Evolutionary conservation across 2,797 vertebrate genomes (phyloP), one percentile per base, ranked within the genome.

Genomic region (Myripristis jacobus): DNA sequence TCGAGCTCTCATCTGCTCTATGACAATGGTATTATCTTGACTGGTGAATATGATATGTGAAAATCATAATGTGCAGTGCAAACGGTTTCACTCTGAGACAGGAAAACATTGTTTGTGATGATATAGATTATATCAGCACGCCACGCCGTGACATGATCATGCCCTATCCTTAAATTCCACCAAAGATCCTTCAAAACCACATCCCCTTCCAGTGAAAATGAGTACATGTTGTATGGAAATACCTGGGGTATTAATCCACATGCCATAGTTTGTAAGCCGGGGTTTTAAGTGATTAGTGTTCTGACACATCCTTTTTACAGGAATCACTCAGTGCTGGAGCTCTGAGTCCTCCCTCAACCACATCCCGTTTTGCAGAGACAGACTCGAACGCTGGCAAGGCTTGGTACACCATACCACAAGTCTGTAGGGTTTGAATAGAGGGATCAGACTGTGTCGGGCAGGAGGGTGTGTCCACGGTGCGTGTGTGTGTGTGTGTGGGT

Each of bases 241-340:
- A 79, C 72, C 56, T 52, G 38, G 62, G 78, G 71, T 48, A 74
- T 88, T 82, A 77, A 75, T 87, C 53, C 73, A 67, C 73, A 85
- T 67, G 58, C 65, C 75, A 63, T 71, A 80, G 78, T 87, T 85
- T 89, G 88, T 86, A 82, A 84, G 76, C 87, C 51, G 74, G 43
- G 55, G 48, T 80, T 84, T 84, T 67, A 48, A 74, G 68, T 83
- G 85, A 90, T 91, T 83, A 81, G 75, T 57, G 69, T 65, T 82
- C 75, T 77, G 80, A 91, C 86, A 87, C 85, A 87, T 88, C 71
- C 66, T 73, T 87, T 31, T 89, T 81, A 87, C 78, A 91, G 81
- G 77, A 89, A 89, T 88, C 67, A 62, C 48, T 43, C 48, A 44
- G 54, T 48, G 65, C 70, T 58, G 71, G 60, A 71, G 68, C 83